Conservation (phyloP, 2,888 invertebrate species). For the Spilosoma lubricipeda region DNA sequence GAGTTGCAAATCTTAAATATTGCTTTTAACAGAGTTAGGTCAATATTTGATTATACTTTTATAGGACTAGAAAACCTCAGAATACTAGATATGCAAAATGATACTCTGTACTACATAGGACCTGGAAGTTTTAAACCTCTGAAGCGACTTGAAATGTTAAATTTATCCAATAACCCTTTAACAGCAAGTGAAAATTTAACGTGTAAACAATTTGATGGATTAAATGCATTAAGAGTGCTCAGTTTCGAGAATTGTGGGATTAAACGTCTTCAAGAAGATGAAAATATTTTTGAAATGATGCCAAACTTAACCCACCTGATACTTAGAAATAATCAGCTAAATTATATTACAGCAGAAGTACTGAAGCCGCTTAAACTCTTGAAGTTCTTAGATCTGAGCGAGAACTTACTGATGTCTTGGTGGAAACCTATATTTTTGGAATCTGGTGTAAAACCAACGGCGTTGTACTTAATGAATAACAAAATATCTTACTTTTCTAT, state of each 20-base stretch:
- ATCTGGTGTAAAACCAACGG: conserved; percentile 73
- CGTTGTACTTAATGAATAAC: conserved; percentile 80
- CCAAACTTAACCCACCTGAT: conserved; percentile 81
- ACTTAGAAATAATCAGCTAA: conserved; percentile 81
- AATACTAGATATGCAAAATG: conserved; percentile 83
- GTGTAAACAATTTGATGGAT: conserved; percentile 76
- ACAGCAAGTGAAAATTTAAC: conserved; percentile 74
- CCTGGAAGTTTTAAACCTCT: conserved; percentile 77
- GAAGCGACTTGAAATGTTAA: conserved; percentile 77
- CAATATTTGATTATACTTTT: conserved; percentile 82
- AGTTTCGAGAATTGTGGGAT: conserved; percentile 84
- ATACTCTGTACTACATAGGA: conserved; percentile 81
- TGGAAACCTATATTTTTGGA: conserved; percentile 80
- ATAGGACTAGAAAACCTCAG: conserved; percentile 79
- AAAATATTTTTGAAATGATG: conserved; percentile 82
- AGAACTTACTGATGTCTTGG: conserved; percentile 85
- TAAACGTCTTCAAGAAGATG: conserved; percentile 70
- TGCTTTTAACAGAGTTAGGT: conserved; percentile 83
- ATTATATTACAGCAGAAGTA: conserved; percentile 72
- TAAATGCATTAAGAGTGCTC: conserved; percentile 80
- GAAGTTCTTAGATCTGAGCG: conserved; percentile 80
- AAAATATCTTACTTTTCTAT: conserved; percentile 84
- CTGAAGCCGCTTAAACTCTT: conserved; percentile 77
- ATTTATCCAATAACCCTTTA: conserved; percentile 85
- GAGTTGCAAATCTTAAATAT: conserved; percentile 82